Evolutionary conservation across 2,797 vertebrate species (phyloP).

Genomic region (Phoeniculus purpureus): DNA sequence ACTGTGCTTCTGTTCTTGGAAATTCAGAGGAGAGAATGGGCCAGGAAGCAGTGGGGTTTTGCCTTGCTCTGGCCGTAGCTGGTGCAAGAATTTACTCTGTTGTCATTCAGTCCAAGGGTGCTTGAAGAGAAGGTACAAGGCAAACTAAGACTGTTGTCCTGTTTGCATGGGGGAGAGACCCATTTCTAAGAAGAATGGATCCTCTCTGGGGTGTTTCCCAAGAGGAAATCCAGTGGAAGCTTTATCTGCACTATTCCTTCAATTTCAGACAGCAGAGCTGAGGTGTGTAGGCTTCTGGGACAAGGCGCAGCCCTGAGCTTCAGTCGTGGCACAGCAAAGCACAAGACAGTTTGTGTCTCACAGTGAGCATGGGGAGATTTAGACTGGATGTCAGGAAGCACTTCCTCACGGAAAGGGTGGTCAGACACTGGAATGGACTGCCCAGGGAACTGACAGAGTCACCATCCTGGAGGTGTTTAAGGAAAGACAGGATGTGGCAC

Average conservation of each 20-base stretch:
- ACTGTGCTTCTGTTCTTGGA: neutral
- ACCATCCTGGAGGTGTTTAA: no score
- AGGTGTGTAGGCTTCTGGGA: neutral
- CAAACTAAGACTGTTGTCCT: neutral
- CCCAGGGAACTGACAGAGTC: no score
- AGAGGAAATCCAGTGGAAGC: neutral
- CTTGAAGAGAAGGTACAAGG: neutral
- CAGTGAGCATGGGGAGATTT: neutral
- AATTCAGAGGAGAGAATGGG: neutral
- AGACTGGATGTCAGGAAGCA: no score
- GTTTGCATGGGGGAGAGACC: neutral
- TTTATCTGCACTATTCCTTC: neutral
- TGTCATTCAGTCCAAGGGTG: neutral
- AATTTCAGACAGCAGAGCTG: neutral
- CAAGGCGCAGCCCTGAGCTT: neutral
- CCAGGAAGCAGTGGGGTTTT: neutral
- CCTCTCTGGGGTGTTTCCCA: neutral
- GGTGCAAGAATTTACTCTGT: neutral
- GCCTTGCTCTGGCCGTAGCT: neutral
- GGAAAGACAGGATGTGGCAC: no score
- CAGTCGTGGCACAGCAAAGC: neutral
- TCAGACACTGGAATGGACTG: no score
- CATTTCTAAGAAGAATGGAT: neutral
- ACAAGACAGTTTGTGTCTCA: neutral
- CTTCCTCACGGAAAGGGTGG: no score